A percentile compares a stretch with the other conserved stretches of the same genome.
phyloP scores from a whole-genome alignment of 2,888 invertebrate genomes.

The Stenurella melanura region DNA sequence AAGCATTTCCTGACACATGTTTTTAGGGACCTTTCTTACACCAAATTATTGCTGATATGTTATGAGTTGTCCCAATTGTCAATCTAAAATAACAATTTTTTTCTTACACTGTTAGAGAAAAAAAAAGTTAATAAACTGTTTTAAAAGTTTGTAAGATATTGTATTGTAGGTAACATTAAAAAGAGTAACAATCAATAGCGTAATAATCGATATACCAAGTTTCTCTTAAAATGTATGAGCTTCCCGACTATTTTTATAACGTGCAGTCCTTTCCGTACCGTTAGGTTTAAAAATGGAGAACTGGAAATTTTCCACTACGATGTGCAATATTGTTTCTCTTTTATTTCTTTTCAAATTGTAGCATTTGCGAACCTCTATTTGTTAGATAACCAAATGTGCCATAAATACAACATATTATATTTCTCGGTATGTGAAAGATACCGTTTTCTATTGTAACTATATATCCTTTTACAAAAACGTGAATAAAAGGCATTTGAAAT shows the following conservation, averaged over 20 bases:
- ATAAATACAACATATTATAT: not conserved
- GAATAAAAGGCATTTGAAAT: too few relatives aligned
- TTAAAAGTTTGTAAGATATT: not conserved
- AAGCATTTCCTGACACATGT: too few relatives aligned
- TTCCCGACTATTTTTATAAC: not conserved
- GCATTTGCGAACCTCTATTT: not conserved
- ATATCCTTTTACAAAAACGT: too few relatives aligned
- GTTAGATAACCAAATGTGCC: not conserved
- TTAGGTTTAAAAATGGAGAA: constrained; percentile 20
- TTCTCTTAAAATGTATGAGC: not conserved
- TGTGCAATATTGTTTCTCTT: constrained; percentile 16
- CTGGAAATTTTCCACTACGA: constrained; percentile 23
- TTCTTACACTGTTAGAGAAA: too few relatives aligned
- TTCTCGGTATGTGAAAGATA: not conserved
- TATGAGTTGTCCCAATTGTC: too few relatives aligned
- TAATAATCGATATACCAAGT: not conserved
- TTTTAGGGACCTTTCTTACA: too few relatives aligned
- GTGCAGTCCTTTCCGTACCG: constrained; percentile 9
- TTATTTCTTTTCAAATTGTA: constrained; percentile 5
- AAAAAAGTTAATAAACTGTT: too few relatives aligned
- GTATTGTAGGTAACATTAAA: not conserved
- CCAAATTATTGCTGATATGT: too few relatives aligned
- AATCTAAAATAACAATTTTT: too few relatives aligned
- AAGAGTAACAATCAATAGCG: not conserved
- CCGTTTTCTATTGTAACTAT: too few relatives aligned